Evolutionary conservation across 2,797 vertebrate species (phyloP), one percentile per base, ranked within the genome.

Genomic region (Tokudaia muenninki): DNA sequence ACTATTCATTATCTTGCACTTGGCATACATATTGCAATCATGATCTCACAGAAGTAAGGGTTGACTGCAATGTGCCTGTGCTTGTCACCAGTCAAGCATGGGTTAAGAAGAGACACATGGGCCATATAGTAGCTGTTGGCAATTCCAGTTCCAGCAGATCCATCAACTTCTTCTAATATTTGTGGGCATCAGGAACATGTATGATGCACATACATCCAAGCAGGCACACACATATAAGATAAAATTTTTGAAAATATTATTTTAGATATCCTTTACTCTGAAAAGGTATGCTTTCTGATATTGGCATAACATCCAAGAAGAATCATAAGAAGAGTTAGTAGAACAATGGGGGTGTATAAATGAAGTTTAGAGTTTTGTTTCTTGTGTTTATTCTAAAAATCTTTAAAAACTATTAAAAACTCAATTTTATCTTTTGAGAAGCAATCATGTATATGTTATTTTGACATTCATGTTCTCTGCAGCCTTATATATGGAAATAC

Each of bases 331-430:
- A 41, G 13, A 90, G 19, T 26, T 87, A 87, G 11, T 72, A 34
- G 1, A 55, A 93, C 50, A 84, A 77, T 4, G 34, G 16, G 47
- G 13, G 26, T 37, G 72, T 86, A 26, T 13, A 29, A 77, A 77
- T 70, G 19, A 61, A 0, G 74, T 4, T 63, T 74, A 77, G 37
- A 47, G 80, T 34, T 74, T 96, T 26, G 78, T 78, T 95, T 96
- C 5, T 92, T 65, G 26, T 22, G 9, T 74, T 96, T 92, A 86
- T 83, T 87, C 63, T 92, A 90, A 87, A 87, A n/a, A 63, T 72
- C 7, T 86, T 52, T 24, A 82, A 5, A 94, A 50, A 29, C 8
- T 87, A 81, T 14, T 47, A 94, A 65, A 93, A 96, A 88, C 31
- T 67, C 22, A 87, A 1, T 87, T 94, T 84, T 44, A 92, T 74